A percentile compares a stretch with the other conserved stretches of the same genome.
Conservation (phyloP, 2,888 invertebrate genomes). For the Epiblema foenella region DNA sequence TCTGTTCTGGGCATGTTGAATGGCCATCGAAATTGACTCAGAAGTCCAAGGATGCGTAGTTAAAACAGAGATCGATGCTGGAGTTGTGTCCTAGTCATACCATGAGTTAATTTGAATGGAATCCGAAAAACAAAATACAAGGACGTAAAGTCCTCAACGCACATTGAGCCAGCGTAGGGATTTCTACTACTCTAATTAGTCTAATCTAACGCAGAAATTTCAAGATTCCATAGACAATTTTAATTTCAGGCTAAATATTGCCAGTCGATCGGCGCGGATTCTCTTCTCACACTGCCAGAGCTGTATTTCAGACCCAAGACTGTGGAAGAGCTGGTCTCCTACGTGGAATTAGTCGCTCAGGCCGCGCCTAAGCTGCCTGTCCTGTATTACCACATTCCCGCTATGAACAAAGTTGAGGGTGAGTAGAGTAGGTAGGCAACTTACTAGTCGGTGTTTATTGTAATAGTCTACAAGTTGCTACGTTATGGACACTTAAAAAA, state of each 20-base stretch:
- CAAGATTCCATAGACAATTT: not conserved
- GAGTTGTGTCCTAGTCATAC: not conserved
- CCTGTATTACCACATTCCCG: constrained; percentile 93
- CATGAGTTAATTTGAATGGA: too few relatives aligned
- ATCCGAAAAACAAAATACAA: too few relatives aligned
- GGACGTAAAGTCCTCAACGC: too few relatives aligned
- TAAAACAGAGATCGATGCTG: not conserved
- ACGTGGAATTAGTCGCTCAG: constrained; percentile 87
- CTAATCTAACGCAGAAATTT: not conserved
- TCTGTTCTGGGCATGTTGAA: not conserved
- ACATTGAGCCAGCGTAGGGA: not conserved
- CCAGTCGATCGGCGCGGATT: constrained; percentile 86
- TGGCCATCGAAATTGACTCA: not conserved
- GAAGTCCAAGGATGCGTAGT: not conserved
- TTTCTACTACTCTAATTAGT: not conserved
- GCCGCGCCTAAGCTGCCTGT: constrained; percentile 91
- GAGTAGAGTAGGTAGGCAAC: too few relatives aligned
- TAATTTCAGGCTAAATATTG: constrained; percentile 87
- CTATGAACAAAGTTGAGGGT: constrained; percentile 89
- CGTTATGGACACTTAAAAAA: too few relatives aligned
- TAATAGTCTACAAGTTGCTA: too few relatives aligned
- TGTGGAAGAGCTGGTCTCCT: constrained; percentile 86
- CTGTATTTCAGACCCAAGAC: constrained; percentile 89
- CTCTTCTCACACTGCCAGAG: constrained; percentile 90
- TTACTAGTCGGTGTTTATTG: too few relatives aligned